phyloP scores from a whole-genome alignment of 2,888 invertebrate genomes.

The Scaptomyza reducta region DNA sequence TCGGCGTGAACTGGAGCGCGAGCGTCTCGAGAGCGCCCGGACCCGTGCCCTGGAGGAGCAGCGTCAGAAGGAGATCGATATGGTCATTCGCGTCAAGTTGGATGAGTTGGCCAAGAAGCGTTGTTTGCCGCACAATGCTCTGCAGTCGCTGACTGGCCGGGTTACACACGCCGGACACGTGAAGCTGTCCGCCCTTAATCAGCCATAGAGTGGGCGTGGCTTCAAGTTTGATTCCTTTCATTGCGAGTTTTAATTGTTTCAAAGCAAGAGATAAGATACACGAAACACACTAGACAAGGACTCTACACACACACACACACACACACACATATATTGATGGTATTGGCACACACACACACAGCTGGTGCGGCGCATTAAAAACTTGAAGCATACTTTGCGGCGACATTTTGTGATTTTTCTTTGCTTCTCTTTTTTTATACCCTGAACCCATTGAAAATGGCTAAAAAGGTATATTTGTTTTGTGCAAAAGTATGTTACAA shows the following conservation, averaged over 20 bases:
- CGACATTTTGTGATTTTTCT: conserved; percentile 26
- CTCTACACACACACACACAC: neutral
- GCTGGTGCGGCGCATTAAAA: conserved; percentile 1
- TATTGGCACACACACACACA: neutral
- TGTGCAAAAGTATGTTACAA: too few relatives aligned
- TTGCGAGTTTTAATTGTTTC: neutral
- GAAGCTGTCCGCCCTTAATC: conserved; percentile 31
- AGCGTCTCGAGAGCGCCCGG: conserved; percentile 36
- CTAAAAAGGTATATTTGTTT: too few relatives aligned
- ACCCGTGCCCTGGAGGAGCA: conserved; percentile 29
- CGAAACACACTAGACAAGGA: neutral
- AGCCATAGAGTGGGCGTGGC: conserved; percentile 7
- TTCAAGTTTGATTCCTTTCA: neutral
- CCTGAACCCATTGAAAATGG: too few relatives aligned
- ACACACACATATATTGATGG: neutral
- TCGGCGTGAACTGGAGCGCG: conserved; percentile 52
- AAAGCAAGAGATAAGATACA: neutral
- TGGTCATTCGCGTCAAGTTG: conserved; percentile 63
- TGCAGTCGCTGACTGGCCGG: conserved; percentile 56
- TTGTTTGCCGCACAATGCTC: conserved; percentile 46
- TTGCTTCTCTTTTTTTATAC: neutral
- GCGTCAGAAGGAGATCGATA: conserved; percentile 66
- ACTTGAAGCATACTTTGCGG: conserved; percentile 4
- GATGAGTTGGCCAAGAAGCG: conserved; percentile 53
- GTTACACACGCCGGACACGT: conserved; percentile 26